phyloP scores from a whole-genome alignment of 1,140 invertebrate genomes.

The Brachionus koreanus region DNA sequence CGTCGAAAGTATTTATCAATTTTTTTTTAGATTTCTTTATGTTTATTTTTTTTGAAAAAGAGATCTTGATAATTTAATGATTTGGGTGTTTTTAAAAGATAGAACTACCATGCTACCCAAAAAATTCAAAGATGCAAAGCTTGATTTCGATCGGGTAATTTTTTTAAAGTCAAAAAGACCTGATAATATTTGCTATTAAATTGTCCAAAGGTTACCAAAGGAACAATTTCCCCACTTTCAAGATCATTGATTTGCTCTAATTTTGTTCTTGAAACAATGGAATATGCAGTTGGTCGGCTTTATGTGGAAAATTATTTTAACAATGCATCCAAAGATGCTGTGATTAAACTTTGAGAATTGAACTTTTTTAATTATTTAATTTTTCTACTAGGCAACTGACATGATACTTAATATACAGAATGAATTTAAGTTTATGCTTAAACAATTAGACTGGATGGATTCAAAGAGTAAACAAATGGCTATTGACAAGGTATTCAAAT shows the following conservation, averaged over 20 bases:
- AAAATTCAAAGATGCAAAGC: slow-evolving; percentile 40
- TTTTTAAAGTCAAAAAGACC: not conserved
- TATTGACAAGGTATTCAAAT: slow-evolving; percentile 66
- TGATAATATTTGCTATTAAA: too few relatives aligned
- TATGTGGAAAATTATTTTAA: slow-evolving; percentile 82
- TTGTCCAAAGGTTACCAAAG: not conserved
- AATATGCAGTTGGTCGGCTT: slow-evolving; percentile 76
- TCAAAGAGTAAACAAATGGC: slow-evolving; percentile 72
- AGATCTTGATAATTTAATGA: slow-evolving; percentile 27
- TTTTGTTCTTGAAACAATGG: slow-evolving; percentile 76
- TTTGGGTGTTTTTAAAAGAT: slow-evolving; percentile 29
- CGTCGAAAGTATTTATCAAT: not conserved
- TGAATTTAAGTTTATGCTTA: slow-evolving; percentile 71
- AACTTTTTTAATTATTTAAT: too few relatives aligned
- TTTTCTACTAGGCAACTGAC: slow-evolving; percentile 66
- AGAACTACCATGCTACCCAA: not conserved
- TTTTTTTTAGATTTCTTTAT: not conserved
- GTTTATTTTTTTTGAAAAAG: not conserved
- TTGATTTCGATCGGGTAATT: slow-evolving; percentile 28
- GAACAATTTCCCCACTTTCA: slow-evolving; percentile 9
- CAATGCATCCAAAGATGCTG: slow-evolving; percentile 70
- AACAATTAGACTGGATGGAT: slow-evolving; percentile 76
- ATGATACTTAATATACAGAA: slow-evolving; percentile 79
- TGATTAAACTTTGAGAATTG: not conserved
- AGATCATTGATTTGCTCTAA: slow-evolving; percentile 66